These are phyloP conservation scores for Drosophila jambulina DNA, from an alignment of 1,140 invertebrate species.

Conservation along the genomic window DNA sequence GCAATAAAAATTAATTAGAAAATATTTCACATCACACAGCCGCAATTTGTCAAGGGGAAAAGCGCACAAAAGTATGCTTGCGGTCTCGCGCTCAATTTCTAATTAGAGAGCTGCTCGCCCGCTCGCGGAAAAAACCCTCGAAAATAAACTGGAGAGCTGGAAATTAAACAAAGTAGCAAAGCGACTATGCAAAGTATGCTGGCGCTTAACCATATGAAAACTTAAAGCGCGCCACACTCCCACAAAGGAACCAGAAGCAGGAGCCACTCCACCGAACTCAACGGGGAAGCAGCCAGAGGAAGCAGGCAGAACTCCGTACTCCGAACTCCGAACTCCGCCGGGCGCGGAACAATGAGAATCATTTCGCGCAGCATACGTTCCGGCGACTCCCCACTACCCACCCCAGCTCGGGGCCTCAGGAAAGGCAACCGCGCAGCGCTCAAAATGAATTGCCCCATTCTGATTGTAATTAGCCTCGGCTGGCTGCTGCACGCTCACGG, in stretches of 20 bases:
- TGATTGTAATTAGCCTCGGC: slow-evolving; percentile 84
- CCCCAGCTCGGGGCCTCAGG: slow-evolving; percentile 2
- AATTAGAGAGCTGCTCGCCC: slow-evolving; percentile 48
- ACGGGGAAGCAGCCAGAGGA: slow-evolving; percentile 21
- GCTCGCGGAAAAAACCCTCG: slow-evolving; percentile 9
- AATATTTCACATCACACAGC: slow-evolving; percentile 60
- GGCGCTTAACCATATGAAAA: slow-evolving; percentile 48
- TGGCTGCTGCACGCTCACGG: slow-evolving; percentile 69
- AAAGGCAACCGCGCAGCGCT: slow-evolving; percentile 40
- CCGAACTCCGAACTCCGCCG: slow-evolving; percentile 25
- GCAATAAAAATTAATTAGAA: slow-evolving; percentile 71
- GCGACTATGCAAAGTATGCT: slow-evolving; percentile 63
- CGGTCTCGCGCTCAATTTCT: slow-evolving; percentile 55
- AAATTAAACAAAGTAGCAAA: slow-evolving; percentile 60
- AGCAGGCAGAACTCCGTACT: background rate
- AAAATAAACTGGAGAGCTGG: slow-evolving; percentile 57
- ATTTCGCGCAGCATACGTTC: slow-evolving; percentile 75
- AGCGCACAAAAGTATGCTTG: slow-evolving; percentile 46
- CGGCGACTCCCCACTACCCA: slow-evolving; percentile 27
- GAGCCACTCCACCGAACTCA: slow-evolving; percentile 37
- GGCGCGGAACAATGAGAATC: slow-evolving; percentile 74
- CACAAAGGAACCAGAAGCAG: background rate
- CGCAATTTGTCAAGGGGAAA: slow-evolving; percentile 45
- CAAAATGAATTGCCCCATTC: slow-evolving; percentile 84
- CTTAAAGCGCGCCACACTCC: slow-evolving; percentile 43